These are phyloP conservation scores for Electrophaes corylata DNA, from an alignment of 2,888 invertebrate genomes.

Conservation along the genomic window DNA sequence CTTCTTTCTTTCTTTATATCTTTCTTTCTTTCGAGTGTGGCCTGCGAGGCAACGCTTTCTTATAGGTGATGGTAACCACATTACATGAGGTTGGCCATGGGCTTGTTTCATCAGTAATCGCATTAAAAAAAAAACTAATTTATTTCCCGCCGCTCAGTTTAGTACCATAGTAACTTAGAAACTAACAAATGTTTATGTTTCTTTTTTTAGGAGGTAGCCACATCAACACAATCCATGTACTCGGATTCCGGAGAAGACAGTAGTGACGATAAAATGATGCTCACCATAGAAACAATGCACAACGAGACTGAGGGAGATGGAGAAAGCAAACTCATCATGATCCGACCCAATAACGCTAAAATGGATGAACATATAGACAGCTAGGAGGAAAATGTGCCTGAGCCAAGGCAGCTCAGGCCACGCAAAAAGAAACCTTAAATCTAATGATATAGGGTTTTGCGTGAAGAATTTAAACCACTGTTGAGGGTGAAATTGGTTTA, in stretches of 20 bases:
- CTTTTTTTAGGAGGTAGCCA: conserved; percentile 70
- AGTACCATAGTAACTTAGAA: too few relatives aligned
- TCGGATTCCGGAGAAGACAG: conserved; percentile 89
- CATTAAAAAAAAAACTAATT: too few relatives aligned
- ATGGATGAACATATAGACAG: conserved; percentile 68
- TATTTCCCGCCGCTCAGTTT: too few relatives aligned
- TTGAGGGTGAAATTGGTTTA: not conserved
- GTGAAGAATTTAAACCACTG: not conserved
- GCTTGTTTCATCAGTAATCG: too few relatives aligned
- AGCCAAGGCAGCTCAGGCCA: conserved; percentile 19
- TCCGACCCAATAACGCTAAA: conserved; percentile 61
- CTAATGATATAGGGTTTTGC: not conserved
- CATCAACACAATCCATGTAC: conserved; percentile 89
- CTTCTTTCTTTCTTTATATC: too few relatives aligned
- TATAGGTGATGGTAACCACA: too few relatives aligned
- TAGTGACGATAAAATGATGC: conserved; percentile 91
- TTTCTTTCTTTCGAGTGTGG: too few relatives aligned
- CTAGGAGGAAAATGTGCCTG: conserved; percentile 53
- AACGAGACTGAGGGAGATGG: conserved; percentile 84
- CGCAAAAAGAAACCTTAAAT: conserved; percentile 8
- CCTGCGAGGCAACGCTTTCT: too few relatives aligned
- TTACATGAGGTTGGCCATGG: too few relatives aligned
- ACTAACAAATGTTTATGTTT: too few relatives aligned
- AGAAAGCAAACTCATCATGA: conserved; percentile 73
- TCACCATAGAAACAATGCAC: conserved; percentile 87